Conservation (phyloP, 2,797 vertebrate species). For the Rallus crepitans region DNA sequence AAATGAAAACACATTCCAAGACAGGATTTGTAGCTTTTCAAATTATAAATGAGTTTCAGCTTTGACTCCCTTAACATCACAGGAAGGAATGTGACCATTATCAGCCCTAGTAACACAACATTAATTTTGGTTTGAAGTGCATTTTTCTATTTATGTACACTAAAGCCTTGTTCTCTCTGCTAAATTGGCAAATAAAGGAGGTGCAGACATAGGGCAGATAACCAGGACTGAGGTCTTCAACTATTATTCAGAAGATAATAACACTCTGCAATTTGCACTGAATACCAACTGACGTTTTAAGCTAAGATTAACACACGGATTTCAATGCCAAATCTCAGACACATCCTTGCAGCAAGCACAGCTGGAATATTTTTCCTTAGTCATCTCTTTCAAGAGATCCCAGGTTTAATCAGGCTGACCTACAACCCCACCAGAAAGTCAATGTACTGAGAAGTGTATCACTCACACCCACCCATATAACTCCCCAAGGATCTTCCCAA, state of each 20-base stretch:
- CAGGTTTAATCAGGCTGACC: not conserved
- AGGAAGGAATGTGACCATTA: not conserved
- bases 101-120: not conserved
- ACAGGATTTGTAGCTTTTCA: not conserved
- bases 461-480: not conserved
- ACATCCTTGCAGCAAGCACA: not conserved
- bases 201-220: not conserved
- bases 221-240: not conserved
- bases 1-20: not conserved
- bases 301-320: not conserved
- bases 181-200: not conserved
- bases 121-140: not conserved
- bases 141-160: not conserved
- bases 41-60: not conserved
- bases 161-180: not conserved
- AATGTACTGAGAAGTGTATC: not conserved
- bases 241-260: not conserved
- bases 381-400: not conserved
- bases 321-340: accelerated
- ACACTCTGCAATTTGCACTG: not conserved
- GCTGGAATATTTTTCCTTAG: not conserved
- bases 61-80: not conserved
- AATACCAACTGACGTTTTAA: not conserved
- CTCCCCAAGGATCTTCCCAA: not conserved
- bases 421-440: not conserved